These are phyloP conservation scores for Acromyrmex charruanus DNA, from an alignment of 1,140 invertebrate species.

Conservation along the genomic window DNA sequence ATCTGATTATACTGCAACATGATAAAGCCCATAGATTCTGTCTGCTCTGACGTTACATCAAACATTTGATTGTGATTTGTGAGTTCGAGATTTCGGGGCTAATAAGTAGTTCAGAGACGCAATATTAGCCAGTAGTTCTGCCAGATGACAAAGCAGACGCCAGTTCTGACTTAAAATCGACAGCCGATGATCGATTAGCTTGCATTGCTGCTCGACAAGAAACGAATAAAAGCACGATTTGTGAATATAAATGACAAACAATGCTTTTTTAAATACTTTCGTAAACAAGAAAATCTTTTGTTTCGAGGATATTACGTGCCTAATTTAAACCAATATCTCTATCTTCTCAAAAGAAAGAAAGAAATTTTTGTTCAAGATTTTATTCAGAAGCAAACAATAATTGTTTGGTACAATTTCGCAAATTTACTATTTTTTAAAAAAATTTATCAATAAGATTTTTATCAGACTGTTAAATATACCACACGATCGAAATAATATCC, in stretches of 20 bases:
- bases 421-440: not conserved
- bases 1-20: not conserved
- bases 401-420: not conserved
- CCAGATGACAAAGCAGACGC: constrained; percentile 39
- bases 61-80: constrained; percentile 43
- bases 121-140: constrained; percentile 12
- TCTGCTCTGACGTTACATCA: not conserved
- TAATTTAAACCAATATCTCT: not conserved
- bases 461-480: constrained; percentile 4
- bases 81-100: constrained; percentile 26
- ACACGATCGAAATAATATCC: not conserved
- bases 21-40: constrained; percentile 16
- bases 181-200: constrained; percentile 24
- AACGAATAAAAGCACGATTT: not conserved
- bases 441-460: constrained; percentile 12
- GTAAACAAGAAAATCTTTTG: not conserved
- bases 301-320: not conserved
- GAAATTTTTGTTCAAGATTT: not conserved
- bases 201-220: not conserved
- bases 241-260: not conserved
- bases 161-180: constrained; percentile 25
- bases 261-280: not conserved
- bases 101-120: constrained; percentile 27
- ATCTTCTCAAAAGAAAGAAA: not conserved
- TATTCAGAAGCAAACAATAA: not conserved